A percentile compares a stretch with the other conserved stretches of the same genome.
phyloP scores from a whole-genome alignment of 92 coral and sea anemone species.

The Bergia sp. region DNA sequence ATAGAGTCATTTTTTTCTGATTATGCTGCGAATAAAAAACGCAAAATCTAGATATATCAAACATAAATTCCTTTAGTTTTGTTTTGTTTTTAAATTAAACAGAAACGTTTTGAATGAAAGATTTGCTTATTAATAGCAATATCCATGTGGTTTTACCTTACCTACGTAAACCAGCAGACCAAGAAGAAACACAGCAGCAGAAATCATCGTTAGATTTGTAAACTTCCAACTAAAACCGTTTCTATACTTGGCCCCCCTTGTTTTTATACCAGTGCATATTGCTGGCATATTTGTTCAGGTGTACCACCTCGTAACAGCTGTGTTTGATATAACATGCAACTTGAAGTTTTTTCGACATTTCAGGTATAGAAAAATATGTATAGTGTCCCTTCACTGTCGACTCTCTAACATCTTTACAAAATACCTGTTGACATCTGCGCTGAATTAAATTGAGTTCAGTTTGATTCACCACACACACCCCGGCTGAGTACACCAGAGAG shows the following conservation, averaged over 20 bases:
- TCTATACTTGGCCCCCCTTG: neutral
- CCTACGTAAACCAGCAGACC: slow-evolving; percentile 25
- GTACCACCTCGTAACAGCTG: neutral
- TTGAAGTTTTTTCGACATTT: neutral
- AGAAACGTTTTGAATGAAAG: neutral
- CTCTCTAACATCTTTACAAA: no score
- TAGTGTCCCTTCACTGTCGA: neutral
- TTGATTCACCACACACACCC: no score
- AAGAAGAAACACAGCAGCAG: neutral
- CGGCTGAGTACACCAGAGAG: no score
- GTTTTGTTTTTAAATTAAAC: no score
- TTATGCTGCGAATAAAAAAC: neutral
- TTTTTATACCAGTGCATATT: no score
- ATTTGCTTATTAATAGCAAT: neutral
- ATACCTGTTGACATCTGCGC: no score
- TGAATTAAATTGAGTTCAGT: no score
- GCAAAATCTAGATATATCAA: no score
- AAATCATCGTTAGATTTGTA: neutral
- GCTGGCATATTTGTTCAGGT: neutral
- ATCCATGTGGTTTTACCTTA: neutral
- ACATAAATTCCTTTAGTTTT: neutral
- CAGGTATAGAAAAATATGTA: neutral
- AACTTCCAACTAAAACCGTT: neutral
- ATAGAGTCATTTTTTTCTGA: neutral
- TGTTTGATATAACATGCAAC: neutral